Evolutionary conservation across 1,140 invertebrate genomes (phyloP).

Genomic region (Drosophila kohkoa): DNA sequence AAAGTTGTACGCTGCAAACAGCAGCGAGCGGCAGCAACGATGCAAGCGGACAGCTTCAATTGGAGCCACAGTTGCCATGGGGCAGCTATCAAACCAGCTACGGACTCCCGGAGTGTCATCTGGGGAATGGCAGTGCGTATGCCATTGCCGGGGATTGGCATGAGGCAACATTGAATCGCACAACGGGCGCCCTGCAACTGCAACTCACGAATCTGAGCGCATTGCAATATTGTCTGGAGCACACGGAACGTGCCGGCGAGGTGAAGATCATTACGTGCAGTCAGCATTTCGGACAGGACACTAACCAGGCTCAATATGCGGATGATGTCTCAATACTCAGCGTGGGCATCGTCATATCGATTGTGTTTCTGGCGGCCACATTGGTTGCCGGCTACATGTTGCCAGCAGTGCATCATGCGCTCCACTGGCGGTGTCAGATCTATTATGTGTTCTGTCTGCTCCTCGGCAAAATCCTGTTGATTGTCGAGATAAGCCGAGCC

Average conservation of each 20-base stretch:
- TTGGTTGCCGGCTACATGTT: constrained; percentile 90
- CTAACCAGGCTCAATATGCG: not conserved
- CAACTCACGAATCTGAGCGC: constrained; percentile 54
- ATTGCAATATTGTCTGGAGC: constrained; percentile 77
- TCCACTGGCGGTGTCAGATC: constrained; percentile 94
- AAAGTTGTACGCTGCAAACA: constrained; percentile 75
- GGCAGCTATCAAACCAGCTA: constrained; percentile 69
- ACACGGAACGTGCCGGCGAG: constrained; percentile 70
- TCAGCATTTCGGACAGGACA: constrained; percentile 83
- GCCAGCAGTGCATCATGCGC: constrained; percentile 92
- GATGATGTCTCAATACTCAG: constrained; percentile 87
- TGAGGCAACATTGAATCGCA: constrained; percentile 65
- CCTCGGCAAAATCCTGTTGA: constrained; percentile 90
- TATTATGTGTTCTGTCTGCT: constrained; percentile 92
- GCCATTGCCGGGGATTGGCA: constrained; percentile 86
- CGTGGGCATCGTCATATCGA: constrained; percentile 90
- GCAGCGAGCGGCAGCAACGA: not conserved
- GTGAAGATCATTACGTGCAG: constrained; percentile 88
- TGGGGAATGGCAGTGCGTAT: constrained; percentile 72
- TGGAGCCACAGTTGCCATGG: constrained; percentile 44
- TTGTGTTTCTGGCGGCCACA: constrained; percentile 91
- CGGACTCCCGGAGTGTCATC: constrained; percentile 85
- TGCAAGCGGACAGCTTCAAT: constrained; percentile 34
- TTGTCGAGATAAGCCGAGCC: constrained; percentile 76
- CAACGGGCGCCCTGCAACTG: constrained; percentile 52